Base-by-base conservation (phyloP, 2,888 invertebrate species). In the Thymelicus acteon region DNA sequence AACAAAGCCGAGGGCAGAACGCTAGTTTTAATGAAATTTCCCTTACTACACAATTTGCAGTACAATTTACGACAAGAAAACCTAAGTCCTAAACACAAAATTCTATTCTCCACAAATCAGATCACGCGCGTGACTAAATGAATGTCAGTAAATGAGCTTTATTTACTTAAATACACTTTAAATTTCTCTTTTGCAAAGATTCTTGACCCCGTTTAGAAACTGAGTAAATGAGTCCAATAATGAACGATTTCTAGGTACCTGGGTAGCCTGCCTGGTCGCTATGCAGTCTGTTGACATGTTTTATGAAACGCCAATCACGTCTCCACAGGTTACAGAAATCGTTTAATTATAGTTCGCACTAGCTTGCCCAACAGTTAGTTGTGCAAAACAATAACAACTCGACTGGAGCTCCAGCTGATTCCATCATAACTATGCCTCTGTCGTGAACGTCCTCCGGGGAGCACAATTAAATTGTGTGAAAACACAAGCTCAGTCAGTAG, bases 201-300 rank as follows among this genome's bases (percentile, higher is more conserved):
- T 54, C 67, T 67, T 67, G 67, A 67, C 67, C 67, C 15, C 67
- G 52, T 67, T 67, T 67, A 54, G 15, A 67, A 61, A 44, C 61
- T 40, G 40, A 44, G 40, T 49, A 67, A 52, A 52, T 52, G 49
- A 52, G 19, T 15, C 19, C 7, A 52, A 7, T 44, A 44, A 12
- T 44, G 44, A 57, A 31, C 57, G 57, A 57, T 31, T 57, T 57
- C 49, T 52, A 52, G 19, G 3, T 15, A 19, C 15, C 19, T 8
- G 49, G 31, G 19, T 19, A 1, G 31, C 31, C 49, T 12, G 10
- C 1, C 44, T 2, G 44, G 8, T 49, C 19, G 8, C 5, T 7
- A 19, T 52, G 19, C 19, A n/a, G 31, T 19, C 49, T 52, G 49
- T 52, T 52, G 49, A 52, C 49, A 52, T 52, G 15, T 52, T 52